Evolutionary conservation across 2,888 invertebrate genomes (phyloP), one percentile per base, ranked within the genome.

Genomic region (Caenorhabditis sp.): DNA sequence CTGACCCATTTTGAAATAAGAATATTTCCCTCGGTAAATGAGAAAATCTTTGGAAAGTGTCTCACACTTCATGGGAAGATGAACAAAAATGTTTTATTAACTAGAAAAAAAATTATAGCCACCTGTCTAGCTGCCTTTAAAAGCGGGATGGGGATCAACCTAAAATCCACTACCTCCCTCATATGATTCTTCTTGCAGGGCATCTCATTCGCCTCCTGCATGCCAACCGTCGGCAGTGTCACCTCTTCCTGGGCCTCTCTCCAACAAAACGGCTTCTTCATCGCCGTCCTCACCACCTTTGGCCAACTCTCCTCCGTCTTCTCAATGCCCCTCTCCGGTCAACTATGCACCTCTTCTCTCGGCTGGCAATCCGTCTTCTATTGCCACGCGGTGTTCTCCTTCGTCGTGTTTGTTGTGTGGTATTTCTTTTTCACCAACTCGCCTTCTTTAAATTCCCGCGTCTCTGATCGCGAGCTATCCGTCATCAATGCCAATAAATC

Each of bases 281-380:
- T 57, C 36, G 27, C 36, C 14, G 52, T 53, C 14, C 49, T 49
- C 31, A 59, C 59, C 53, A 56, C 50, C 14, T 62, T 52, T 23
- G 61, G 60, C 1, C 60, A 60, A 52, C 49, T 60, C 1, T 75
- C 74, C 0, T 70, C 82, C 4, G 64, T 82, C 2, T 79, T 81
- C 57, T 76, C 80, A 4, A 83, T 80, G 80, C 82, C 82, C 0
- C 67, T 83, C 3, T 70, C 81, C 12, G 82, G 82, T 17, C 70
- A 77, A 74, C 63, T 86, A 7, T 86, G 86, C 67, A 76, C 77
- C 0, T 82, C 83, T 10, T 53, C 74, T 0, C 58, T 78, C 17
- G 86, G 86, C 25, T 86, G 86, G 86, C 64, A 78, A 52, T 78
- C 85, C 0, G 84, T 86, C 23, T 86, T 77, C 72, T 86, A 84